Evolutionary conservation across 2,113 vertebrate species (phyloP), one percentile per base, ranked within the genome.

Genomic region (Phycodurus eques): DNA sequence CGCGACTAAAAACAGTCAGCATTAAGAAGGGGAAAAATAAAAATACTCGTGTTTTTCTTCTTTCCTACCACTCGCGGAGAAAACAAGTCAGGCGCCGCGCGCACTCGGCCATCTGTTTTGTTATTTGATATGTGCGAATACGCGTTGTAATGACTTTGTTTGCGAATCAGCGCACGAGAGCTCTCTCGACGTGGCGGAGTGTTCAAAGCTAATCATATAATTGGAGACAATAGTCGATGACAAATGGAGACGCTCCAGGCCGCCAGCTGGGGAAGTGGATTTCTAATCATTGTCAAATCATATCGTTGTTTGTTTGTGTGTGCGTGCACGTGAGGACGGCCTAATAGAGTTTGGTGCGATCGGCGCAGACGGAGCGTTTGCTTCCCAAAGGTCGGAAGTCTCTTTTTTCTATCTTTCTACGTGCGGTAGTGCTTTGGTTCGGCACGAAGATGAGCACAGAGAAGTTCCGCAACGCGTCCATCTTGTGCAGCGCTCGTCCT

Each of bases 81-180:
- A 66, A 31, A 98, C 91, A 92, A 98, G 96, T 95, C 96, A 96
- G 95, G 94, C 95, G 89, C 94, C 93, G 93, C 95, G 95, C 95
- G 93, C 95, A 95, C 93, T 66, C 95, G 95, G 94, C 98, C 98
- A 99, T 99, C 98, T 99, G 98, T 98, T 99, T 92, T 98, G 97
- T 98, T 99, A 99, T 99, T 99, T 99, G 98, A 99, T 98, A 96
- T 98, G 97, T 98, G 96, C 96, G 98, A 99, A 98, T 99, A 99
- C 97, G 96, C 97, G 97, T 96, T 97, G 96, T 99, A 99, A 99
- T 99, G 98, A 99, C 96, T 98, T 98, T 99, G 97, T 98, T 98
- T 98, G 96, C 96, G 96, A 96, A 97, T 98, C 96, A 94, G 96
- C 95, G 98, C 96, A 93, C 92, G 95, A 98, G 96, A 98, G 97